These are phyloP conservation scores for Nymphicus hollandicus DNA, from an alignment of 2,113 vertebrate genomes.

Conservation along the genomic window DNA sequence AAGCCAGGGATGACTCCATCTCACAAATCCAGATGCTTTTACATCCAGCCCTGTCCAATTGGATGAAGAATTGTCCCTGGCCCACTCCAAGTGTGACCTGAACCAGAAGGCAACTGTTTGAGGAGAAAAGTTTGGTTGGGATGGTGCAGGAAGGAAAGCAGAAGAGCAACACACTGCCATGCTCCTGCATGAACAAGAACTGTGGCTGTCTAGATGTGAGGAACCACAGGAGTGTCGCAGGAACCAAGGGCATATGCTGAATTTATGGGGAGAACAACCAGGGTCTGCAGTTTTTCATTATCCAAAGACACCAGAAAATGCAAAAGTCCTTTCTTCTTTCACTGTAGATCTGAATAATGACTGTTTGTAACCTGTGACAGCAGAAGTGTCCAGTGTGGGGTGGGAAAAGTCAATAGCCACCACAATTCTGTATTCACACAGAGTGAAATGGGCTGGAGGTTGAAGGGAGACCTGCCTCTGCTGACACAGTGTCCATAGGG, in stretches of 20 bases:
- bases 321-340: background rate
- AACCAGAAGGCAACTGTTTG: background rate
- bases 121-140: background rate
- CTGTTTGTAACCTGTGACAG: background rate
- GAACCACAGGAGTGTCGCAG: accelerated
- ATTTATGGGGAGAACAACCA: background rate
- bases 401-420: background rate
- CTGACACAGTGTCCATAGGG: background rate
- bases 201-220: background rate
- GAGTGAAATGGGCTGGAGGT: background rate
- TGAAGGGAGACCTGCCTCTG: background rate
- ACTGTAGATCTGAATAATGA: too few species aligned
- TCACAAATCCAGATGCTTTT: background rate
- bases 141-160: background rate
- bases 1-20: background rate
- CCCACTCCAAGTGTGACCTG: background rate
- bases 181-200: background rate
- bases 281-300: background rate
- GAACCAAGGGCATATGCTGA: background rate
- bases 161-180: background rate
- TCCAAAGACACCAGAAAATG: background rate
- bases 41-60: background rate
- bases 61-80: background rate
- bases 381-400: accelerated
- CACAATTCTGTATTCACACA: accelerated